Conservation (phyloP, 1,140 invertebrate species). For the Drosophila gunungcola region DNA sequence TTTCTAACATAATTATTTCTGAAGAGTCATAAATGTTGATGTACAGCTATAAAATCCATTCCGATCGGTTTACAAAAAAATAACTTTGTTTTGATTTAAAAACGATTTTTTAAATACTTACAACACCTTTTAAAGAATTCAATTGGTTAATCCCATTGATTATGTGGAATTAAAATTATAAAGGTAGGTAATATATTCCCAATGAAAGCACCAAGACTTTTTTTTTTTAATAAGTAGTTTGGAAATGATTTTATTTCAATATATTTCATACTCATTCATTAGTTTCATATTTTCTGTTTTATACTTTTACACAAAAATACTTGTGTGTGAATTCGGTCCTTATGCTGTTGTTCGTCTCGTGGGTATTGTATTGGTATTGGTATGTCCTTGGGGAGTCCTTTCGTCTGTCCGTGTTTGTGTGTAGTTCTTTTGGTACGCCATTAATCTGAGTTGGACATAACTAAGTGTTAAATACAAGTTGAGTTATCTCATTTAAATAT, state of each 20-base stretch:
- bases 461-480: constrained; percentile 75
- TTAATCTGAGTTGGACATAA: constrained; percentile 57
- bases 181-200: background rate
- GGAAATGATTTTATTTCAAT: constrained; percentile 82
- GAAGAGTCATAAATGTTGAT: too few relatives aligned
- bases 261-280: constrained; percentile 80
- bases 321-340: constrained; percentile 41
- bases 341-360: constrained; percentile 17
- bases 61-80: too few relatives aligned
- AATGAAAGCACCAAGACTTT: background rate
- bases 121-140: too few relatives aligned
- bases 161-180: too few relatives aligned
- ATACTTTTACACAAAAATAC: constrained; percentile 77
- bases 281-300: constrained; percentile 76
- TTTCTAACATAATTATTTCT: too few relatives aligned
- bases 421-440: constrained; percentile 16
- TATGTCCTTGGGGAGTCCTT: constrained; percentile 27
- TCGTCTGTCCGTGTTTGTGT: constrained; percentile 11
- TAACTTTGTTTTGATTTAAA: too few relatives aligned
- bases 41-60: too few relatives aligned
- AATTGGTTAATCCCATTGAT: too few relatives aligned
- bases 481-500: constrained; percentile 67
- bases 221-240: constrained; percentile 67
- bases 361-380: constrained; percentile 4
- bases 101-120: too few relatives aligned